Evolutionary conservation across 1,140 invertebrate genomes (phyloP).

Genomic region (Carposina sasakii): DNA sequence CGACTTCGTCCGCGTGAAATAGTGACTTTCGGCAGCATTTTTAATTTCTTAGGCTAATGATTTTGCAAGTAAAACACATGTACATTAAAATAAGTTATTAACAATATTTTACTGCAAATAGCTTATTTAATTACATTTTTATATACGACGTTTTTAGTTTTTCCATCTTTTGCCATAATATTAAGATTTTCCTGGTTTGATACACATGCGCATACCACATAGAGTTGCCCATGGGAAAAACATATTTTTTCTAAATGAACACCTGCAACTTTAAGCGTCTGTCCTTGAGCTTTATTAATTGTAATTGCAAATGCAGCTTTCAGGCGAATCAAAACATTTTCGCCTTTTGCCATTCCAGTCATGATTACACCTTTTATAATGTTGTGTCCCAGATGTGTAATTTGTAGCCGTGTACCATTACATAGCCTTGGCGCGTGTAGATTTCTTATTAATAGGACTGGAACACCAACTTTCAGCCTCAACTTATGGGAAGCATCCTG

Average conservation of each 20-base stretch:
- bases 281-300: slow-evolving; percentile 75
- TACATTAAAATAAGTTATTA: too few species aligned
- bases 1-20: too few species aligned
- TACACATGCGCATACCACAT: slow-evolving; percentile 18
- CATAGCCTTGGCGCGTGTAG: slow-evolving; percentile 23
- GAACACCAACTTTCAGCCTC: slow-evolving; percentile 23
- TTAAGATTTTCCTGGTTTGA: slow-evolving; percentile 10
- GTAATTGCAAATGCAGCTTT: slow-evolving; percentile 69
- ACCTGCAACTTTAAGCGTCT: slow-evolving; percentile 31
- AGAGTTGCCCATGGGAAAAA: slow-evolving; percentile 21
- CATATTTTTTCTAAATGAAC: slow-evolving; percentile 16
- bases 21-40: too few species aligned
- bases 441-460: slow-evolving; percentile 23
- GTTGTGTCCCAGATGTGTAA: slow-evolving; percentile 21
- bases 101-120: too few species aligned
- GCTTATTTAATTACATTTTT: not conserved
- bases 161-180: not conserved
- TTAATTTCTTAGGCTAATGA: too few species aligned
- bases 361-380: slow-evolving; percentile 53
- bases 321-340: slow-evolving; percentile 53
- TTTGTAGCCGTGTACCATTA: slow-evolving; percentile 25
- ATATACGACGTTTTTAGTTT: not conserved
- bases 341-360: slow-evolving; percentile 29
- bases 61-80: too few species aligned
- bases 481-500: slow-evolving; percentile 27